These are phyloP conservation scores for Cercopithecus hamlyni DNA, from an alignment of 2,797 vertebrate genomes.

Conservation along the genomic window DNA sequence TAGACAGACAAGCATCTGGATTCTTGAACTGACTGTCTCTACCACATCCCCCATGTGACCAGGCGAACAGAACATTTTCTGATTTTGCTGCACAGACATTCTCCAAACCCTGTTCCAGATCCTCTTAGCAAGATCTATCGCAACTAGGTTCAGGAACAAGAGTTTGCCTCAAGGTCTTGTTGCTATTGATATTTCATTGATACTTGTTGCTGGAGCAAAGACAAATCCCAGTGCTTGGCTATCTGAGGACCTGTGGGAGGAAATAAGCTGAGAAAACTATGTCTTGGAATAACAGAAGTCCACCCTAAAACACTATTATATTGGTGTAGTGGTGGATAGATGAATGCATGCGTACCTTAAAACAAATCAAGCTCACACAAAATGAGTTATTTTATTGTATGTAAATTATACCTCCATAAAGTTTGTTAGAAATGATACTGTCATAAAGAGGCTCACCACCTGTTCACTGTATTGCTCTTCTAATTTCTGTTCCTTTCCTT, in stretches of 20 bases:
- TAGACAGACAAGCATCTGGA: background rate
- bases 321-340: background rate
- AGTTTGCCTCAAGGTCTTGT: background rate
- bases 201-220: background rate
- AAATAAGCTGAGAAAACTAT: background rate
- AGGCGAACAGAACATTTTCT: background rate
- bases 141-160: slow-evolving; percentile 14
- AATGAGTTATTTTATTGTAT: background rate
- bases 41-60: background rate
- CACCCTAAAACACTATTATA: background rate
- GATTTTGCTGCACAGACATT: background rate
- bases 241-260: background rate
- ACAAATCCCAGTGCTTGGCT: background rate
- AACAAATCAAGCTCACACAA: background rate
- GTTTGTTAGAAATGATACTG: background rate
- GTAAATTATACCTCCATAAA: background rate
- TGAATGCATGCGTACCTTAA: background rate
- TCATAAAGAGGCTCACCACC: background rate
- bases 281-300: background rate
- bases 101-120: background rate
- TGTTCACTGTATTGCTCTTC: background rate
- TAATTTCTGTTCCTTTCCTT: background rate
- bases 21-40: background rate
- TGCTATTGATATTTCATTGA: background rate
- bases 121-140: background rate